phyloP scores from a whole-genome alignment of 2,888 invertebrate genomes.

The Cylindroiulus punctatus region DNA sequence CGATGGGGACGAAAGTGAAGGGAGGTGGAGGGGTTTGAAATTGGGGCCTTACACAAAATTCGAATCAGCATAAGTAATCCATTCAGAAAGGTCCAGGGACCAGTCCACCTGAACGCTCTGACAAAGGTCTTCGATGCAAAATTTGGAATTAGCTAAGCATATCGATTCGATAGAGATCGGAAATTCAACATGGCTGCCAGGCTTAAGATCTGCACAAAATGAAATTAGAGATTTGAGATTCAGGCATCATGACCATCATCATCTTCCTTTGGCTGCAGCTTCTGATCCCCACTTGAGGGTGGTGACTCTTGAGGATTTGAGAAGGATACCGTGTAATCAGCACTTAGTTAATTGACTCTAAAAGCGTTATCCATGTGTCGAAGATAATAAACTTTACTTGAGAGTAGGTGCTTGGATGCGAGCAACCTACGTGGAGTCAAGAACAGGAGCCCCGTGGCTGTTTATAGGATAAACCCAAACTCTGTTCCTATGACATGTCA shows the following conservation, averaged over 20 bases:
- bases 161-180: neutral
- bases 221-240: conserved; percentile 12
- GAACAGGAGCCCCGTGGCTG: neutral
- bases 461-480: neutral
- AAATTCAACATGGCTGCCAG: neutral
- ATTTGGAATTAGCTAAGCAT: neutral
- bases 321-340: neutral
- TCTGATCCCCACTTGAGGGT: neutral
- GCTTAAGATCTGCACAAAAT: neutral
- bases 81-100: conserved; percentile 22
- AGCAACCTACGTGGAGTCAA: neutral
- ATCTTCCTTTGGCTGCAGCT: neutral
- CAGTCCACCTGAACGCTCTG: neutral
- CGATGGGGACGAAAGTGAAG: conserved; percentile 7
- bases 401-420: neutral
- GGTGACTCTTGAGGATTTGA: conserved; percentile 5
- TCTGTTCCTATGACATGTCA: neutral
- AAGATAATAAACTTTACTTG: neutral
- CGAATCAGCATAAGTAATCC: conserved; percentile 9
- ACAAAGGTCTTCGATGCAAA: conserved; percentile 13
- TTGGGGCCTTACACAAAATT: neutral
- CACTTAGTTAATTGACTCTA: conserved; percentile 28
- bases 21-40: neutral
- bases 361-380: neutral
- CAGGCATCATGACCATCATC: neutral